Base-by-base conservation (phyloP, 2,797 vertebrate species). In the Euthynnus affinis region DNA sequence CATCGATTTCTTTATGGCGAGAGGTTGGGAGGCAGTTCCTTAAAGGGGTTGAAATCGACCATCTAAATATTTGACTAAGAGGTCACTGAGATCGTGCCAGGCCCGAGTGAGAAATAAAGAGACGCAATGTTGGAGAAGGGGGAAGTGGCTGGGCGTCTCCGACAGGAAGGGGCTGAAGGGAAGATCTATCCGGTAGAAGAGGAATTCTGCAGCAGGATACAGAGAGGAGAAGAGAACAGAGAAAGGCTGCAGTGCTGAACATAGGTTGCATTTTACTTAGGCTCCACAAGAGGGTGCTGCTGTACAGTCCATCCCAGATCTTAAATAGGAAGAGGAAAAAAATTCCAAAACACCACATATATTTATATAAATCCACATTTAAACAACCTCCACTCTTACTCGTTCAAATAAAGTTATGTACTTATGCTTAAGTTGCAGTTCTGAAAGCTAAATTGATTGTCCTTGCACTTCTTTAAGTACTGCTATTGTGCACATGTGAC, bases 201-300 rank as follows among this genome's bases (percentile, higher is more conserved):
- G 66, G 52, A 86, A 63, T 77, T 87, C 82, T 76, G 86, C 86
- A 87, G 83, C 88, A 89, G 81, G 80, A 82, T 68, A 73, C 82
- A 81, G 78, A 76, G 60, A 78, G 44, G 61, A 80, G 71, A 75
- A 46, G 25, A 67, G 57, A 86, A 63, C 42, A 44, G 40, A 68
- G 34, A 53, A 42, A 63, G 55, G 76, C 76, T 83, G 89, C 87
- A 88, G 74, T 82, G 71, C 64, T 76, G 17, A 68, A 71, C 44
- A 34, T 6, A 74, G 71, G 29, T 23, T 87, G 90, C 83, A 90
- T 72, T 92, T 88, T 84, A 76, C 52, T 13, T 12, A 56, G 29
- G 84, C 86, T 96, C 98, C 98, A 99, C 97, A 97, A 98, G 98
- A 98, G 98, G 97, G 97, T 96, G 98, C 97, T 96, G 96, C 96